A percentile compares a stretch with the other conserved stretches of the same genome.
phyloP scores from a whole-genome alignment of 2,888 invertebrate genomes.

The Hemaris fuciformis region DNA sequence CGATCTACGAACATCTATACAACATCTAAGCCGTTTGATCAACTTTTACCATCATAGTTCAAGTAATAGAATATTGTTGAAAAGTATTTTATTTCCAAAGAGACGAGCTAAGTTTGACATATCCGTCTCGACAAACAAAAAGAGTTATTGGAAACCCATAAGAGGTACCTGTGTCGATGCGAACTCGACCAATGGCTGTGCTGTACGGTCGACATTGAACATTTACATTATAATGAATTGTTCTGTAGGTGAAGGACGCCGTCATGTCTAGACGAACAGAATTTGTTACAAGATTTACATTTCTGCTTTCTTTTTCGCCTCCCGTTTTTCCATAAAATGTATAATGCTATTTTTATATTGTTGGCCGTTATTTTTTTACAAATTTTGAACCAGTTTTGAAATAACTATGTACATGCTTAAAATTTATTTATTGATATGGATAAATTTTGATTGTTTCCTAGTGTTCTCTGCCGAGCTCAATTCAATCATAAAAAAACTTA shows the following conservation, averaged over 20 bases:
- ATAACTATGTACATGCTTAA: too few relatives aligned
- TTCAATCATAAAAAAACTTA: too few relatives aligned
- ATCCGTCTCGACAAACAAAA: background rate
- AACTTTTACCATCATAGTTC: background rate
- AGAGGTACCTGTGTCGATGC: constrained; percentile 4
- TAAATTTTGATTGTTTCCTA: too few relatives aligned
- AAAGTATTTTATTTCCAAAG: background rate
- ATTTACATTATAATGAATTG: constrained; percentile 20
- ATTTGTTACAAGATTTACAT: background rate
- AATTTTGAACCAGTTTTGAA: too few relatives aligned
- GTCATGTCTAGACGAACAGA: background rate
- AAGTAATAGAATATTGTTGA: background rate
- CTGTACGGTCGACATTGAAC: constrained; percentile 9
- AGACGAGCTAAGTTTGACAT: background rate
- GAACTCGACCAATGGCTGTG: background rate
- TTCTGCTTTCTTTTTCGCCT: too few relatives aligned
- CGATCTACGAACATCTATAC: too few relatives aligned
- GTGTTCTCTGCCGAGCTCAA: too few relatives aligned
- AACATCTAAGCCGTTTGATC: background rate
- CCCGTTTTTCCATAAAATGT: too few relatives aligned
- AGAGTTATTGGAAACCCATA: background rate
- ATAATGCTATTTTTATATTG: too few relatives aligned
- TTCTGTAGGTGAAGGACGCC: constrained; percentile 18
- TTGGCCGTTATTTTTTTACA: too few relatives aligned
- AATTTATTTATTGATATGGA: too few relatives aligned